Evolutionary conservation across 2,888 invertebrate species (phyloP).

Genomic region (Anoplius nigerrimus): DNA sequence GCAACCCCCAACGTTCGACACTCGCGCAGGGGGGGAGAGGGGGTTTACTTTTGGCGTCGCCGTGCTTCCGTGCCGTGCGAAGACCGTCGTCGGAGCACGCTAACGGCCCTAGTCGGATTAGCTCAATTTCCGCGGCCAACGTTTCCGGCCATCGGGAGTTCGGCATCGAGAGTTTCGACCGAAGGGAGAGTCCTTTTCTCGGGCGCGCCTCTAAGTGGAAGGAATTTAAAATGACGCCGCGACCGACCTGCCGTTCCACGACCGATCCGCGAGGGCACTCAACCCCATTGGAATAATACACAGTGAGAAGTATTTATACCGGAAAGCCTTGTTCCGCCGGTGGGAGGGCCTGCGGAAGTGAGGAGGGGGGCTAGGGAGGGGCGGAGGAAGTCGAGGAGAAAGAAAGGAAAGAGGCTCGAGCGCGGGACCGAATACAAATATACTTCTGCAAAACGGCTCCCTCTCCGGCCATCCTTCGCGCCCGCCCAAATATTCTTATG

Average conservation of each 20-base stretch:
- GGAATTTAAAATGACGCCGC: conserved; percentile 27
- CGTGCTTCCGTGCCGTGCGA: too few species aligned
- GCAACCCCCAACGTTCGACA: too few species aligned
- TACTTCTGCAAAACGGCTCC: conserved; percentile 28
- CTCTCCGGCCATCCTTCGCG: conserved; percentile 9
- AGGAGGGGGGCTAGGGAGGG: conserved; percentile 2
- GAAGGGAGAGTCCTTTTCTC: too few species aligned
- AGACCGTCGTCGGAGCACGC: not conserved
- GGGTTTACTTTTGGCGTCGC: conserved; percentile 2
- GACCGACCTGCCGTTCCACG: conserved; percentile 21
- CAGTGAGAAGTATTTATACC: conserved; percentile 58
- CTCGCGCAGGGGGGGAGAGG: not conserved
- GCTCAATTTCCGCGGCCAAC: conserved; percentile 9
- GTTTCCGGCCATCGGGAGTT: too few species aligned
- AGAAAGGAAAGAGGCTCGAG: conserved; percentile 30
- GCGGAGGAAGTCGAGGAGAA: conserved; percentile 7
- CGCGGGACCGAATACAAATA: conserved; percentile 51
- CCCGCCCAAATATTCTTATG: conserved; percentile 25
- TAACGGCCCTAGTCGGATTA: not conserved
- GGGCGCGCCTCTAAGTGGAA: too few species aligned
- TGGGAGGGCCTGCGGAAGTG: conserved; percentile 17
- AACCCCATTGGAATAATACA: conserved; percentile 58
- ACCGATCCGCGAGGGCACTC: conserved; percentile 47
- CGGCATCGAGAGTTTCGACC: not conserved
- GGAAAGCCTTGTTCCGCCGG: conserved; percentile 39